A percentile compares a stretch with the other conserved stretches of the same genome.
Evolutionary conservation across 2,888 invertebrate genomes (phyloP).

Genomic region (Maniola hyperantus): DNA sequence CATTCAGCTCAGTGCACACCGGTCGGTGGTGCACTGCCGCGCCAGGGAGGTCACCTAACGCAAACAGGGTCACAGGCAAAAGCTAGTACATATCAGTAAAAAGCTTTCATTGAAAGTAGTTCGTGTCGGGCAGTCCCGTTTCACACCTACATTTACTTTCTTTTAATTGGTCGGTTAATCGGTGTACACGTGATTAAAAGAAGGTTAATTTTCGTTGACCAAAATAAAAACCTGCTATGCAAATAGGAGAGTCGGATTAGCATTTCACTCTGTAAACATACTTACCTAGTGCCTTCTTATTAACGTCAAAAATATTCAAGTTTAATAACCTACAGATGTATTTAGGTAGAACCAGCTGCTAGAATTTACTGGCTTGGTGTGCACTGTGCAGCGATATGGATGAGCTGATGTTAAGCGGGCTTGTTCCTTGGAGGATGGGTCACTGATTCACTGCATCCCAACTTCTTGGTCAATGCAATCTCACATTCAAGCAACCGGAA

Average conservation of each 20-base stretch:
- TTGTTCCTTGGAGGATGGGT: no score
- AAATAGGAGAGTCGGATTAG: constrained; percentile 16
- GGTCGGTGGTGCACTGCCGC: not conserved
- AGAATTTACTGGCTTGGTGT: no score
- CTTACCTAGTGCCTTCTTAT: not conserved
- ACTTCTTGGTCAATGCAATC: no score
- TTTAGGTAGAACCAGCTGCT: no score
- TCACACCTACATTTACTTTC: constrained; percentile 30
- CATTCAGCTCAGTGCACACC: not conserved
- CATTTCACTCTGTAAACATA: constrained; percentile 10
- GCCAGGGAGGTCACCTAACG: not conserved
- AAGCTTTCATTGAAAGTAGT: constrained; percentile 29
- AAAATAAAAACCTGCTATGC: constrained; percentile 29
- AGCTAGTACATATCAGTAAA: not conserved
- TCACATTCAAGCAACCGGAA: no score
- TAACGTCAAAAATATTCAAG: not conserved
- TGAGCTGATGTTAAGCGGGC: no score
- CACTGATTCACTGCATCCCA: no score
- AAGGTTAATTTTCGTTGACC: constrained; percentile 23
- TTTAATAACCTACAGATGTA: not conserved
- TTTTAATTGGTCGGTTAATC: constrained; percentile 27
- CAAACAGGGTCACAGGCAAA: not conserved
- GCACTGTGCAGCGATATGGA: no score
- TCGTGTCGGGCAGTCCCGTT: constrained; percentile 37
- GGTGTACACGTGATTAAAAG: constrained; percentile 13